Evolutionary conservation across 2,888 invertebrate genomes (phyloP).

Genomic region (Acanthosepion lycidas): DNA sequence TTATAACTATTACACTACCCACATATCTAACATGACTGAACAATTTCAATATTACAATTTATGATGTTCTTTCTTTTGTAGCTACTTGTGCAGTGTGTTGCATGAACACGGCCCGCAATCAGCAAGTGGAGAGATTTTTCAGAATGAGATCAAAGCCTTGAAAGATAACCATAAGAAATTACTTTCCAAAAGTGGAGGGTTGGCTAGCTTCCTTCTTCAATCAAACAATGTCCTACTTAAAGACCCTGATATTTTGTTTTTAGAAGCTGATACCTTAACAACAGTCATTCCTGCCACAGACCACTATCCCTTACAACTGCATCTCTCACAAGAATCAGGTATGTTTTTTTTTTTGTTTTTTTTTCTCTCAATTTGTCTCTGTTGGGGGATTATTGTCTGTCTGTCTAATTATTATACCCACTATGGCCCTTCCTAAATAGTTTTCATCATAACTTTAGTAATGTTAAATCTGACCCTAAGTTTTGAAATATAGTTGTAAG

Average conservation of each 20-base stretch:
- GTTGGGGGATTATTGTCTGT: no score
- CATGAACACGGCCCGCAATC: not conserved
- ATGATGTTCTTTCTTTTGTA: not conserved
- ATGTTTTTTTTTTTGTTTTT: not conserved
- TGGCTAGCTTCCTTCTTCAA: not conserved
- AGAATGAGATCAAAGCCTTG: not conserved
- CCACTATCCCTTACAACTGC: not conserved
- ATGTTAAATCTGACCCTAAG: no score
- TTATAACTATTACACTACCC: no score
- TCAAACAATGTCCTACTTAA: not conserved
- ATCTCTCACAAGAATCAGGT: not conserved
- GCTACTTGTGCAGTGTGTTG: not conserved
- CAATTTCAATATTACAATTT: no score
- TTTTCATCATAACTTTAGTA: no score
- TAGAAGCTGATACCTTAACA: not conserved
- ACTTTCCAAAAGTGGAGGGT: not conserved
- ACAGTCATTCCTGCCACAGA: not conserved
- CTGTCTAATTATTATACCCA: no score
- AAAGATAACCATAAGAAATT: not conserved
- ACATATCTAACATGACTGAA: no score
- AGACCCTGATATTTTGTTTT: constrained; percentile 7
- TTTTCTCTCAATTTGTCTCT: no score
- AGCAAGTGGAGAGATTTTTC: not conserved
- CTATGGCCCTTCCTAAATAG: no score
- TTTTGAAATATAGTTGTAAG: no score